These are phyloP conservation scores for Ctenopoma multispine DNA, from an alignment of 2,797 vertebrate genomes.

Conservation along the genomic window DNA sequence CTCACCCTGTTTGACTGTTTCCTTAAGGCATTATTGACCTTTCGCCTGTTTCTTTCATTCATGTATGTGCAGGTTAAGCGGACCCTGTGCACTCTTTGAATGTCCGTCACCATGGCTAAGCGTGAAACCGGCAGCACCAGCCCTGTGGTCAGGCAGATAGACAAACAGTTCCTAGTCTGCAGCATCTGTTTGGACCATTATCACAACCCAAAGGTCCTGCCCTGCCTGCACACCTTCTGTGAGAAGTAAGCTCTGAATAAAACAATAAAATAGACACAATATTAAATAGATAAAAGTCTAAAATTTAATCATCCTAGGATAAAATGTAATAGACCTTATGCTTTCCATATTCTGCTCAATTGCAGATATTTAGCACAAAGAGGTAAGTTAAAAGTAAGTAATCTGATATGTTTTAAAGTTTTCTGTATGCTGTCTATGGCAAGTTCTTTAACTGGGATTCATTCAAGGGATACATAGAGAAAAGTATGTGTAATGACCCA, in stretches of 20 bases:
- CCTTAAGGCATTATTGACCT: constrained; percentile 45
- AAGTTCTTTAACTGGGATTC: not conserved
- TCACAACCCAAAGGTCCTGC: constrained; percentile 93
- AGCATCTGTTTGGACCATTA: constrained; percentile 95
- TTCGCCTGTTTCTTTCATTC: constrained; percentile 31
- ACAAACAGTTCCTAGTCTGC: constrained; percentile 96
- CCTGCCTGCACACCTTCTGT: constrained; percentile 95
- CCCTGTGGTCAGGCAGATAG: constrained; percentile 93
- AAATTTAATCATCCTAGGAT: no score
- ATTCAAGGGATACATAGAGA: constrained; percentile 3
- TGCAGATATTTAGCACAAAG: not conserved
- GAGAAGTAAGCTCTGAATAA: constrained; percentile 85
- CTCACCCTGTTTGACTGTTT: constrained; percentile 37
- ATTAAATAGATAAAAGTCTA: not conserved
- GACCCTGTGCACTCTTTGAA: constrained; percentile 68
- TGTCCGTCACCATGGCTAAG: constrained; percentile 88
- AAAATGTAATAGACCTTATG: no score
- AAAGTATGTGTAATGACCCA: constrained; percentile 8
- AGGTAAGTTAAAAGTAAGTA: not conserved
- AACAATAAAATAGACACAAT: not conserved
- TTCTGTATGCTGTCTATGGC: constrained; percentile 5
- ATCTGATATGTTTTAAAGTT: not conserved
- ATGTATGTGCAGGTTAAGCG: constrained; percentile 69
- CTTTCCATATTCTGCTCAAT: not conserved
- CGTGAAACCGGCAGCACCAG: constrained; percentile 90